Evolutionary conservation across 1,140 invertebrate species (phyloP), one percentile per base, ranked within the genome.

Genomic region (Cotesia typhae): DNA sequence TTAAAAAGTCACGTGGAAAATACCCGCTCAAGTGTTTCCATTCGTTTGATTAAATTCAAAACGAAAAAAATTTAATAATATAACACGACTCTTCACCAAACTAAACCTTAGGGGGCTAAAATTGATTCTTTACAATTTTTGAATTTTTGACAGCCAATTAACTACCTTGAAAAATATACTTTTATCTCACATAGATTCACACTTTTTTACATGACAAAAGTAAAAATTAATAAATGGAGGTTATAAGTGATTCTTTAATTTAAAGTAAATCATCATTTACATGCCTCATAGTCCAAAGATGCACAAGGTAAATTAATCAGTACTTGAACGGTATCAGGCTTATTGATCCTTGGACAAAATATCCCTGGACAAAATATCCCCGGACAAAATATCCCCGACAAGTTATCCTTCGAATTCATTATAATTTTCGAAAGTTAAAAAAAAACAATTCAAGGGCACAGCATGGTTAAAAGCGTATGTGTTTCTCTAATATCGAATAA

Each of bases 1-100:
- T 37, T 38, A 38, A 70, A 52, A 60, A 70, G 47, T 64, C 59
- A 63, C 69, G 59, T 28, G 57, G 59, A 63, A 70, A 70, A 70
- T 70, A 51, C 63, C 20, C 35, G 10, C 55, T 36, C 36, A 52
- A 51, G 17, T 52, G 20, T 70, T 28, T 36, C 10, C 57, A 70
- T 28, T 63, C 41, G 36, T 70, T 63, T 6, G 36, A 14, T 60
- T 41, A 57, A 68, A 68, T 57, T 52, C 55, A 1, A 20, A 12
- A 28, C 51, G 7, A 28, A 37, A 68, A 57, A 28, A 12, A 38
- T 20, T 9, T 36, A 57, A 57, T 35, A 70, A 41, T 20, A 70
- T 17, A 60, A 17, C 38, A 35, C 59, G 57, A 68, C 52, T 68
- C 35, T 57, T n/a, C 67, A 14, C 1, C 9, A 0, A 17, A 37